Evolutionary conservation across 2,113 vertebrate genomes (phyloP).

Genomic region (Hypocryptadius cinnamomeus): DNA sequence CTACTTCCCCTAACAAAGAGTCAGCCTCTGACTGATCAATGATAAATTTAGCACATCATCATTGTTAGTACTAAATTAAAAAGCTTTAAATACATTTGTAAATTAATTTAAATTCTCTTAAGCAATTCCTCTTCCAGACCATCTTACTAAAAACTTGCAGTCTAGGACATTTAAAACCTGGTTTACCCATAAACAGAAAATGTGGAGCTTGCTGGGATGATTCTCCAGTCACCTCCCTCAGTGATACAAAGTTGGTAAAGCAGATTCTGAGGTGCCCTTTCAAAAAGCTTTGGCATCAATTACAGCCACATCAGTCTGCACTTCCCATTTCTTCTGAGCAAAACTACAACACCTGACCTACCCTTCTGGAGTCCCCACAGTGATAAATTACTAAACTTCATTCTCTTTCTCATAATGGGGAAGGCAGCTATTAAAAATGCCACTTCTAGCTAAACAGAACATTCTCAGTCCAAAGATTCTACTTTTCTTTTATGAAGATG

Average conservation of each 20-base stretch:
- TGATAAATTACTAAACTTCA: background rate
- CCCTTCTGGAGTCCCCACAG: background rate
- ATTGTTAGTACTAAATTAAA: background rate
- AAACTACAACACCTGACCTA: background rate
- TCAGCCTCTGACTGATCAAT: background rate
- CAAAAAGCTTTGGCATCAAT: conserved; percentile 2
- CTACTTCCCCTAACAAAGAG: background rate
- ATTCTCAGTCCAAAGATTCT: background rate
- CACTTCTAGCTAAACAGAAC: background rate
- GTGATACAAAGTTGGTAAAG: background rate
- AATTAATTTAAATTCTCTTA: background rate
- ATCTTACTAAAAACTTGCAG: background rate
- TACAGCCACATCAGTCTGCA: background rate
- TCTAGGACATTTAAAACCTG: background rate
- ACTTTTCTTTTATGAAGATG: background rate
- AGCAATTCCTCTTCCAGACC: background rate
- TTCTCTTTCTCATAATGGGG: background rate
- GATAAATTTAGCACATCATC: background rate
- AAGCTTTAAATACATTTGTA: background rate
- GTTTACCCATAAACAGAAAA: background rate
- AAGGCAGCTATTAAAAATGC: background rate
- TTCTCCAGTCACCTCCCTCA: background rate
- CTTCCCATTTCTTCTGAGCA: background rate
- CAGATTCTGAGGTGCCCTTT: conserved; percentile 2
- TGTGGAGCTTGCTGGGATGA: background rate